Base-by-base conservation (phyloP, 37 sponge, comb jelly and placozoan species). In the Theonella swinhoei region DNA sequence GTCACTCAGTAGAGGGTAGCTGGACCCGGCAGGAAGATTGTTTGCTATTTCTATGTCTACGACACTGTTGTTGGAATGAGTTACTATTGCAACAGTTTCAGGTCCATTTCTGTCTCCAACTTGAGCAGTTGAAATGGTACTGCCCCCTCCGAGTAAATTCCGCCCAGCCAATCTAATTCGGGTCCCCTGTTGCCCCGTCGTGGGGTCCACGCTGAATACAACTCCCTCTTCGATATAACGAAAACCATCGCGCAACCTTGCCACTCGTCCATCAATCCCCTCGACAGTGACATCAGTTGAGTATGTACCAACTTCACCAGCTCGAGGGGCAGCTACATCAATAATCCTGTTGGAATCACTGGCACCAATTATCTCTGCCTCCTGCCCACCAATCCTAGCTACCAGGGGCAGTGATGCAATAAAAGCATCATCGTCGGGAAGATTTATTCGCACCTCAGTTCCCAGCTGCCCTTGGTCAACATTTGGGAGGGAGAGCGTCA, bases 141-240 rank as follows among this genome's bases (percentile, higher is more conserved):
- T 23, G 4, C 91, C 91, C 38, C 87, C 91, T 22, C 91, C 95
- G 2, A 88, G 80, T 0, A 94, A 81, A 64, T 77, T 77, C 32
- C 72, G 67, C 19, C 95, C 95, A 5, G 25, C 7, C 1, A 94
- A 26, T 33, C 35, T 47, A 19, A 94, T 79, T 32, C 26, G 42
- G 8, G 95, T 91, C 1, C 95, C 91, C 36, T 7, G 40, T 70
- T 94, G 95, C 20, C 95, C 95, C 31, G 1, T 4, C 8, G 43
- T 26, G 19, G 95, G 95, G 19, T 30, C 17, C 1, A 91, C 75
- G 28, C 26, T 54, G 37, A 22, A 58, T 17, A 94, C 88, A 0
- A 47, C 39, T 3, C 92, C 89, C 39, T 94, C 95, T 25, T 68
- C 24, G 22, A 84, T 42, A 75, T 94, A 94, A 1, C 80, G 84